Conservation (phyloP, 2,113 vertebrate genomes). For the Tringa solitaria region DNA sequence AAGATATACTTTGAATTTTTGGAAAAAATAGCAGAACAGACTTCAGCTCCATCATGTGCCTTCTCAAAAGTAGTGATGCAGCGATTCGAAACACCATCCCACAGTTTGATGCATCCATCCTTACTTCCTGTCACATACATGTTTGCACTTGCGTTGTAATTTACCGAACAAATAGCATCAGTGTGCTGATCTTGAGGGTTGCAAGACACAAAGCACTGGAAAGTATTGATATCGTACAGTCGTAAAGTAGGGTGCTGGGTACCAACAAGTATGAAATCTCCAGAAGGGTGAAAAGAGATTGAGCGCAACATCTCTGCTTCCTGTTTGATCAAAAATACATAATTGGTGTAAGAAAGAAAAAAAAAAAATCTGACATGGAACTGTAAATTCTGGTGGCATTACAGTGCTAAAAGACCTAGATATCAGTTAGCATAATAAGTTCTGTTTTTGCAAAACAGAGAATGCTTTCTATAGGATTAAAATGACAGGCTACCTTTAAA, state of each 20-base stretch:
- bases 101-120: constrained; percentile 97
- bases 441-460: background rate
- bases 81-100: constrained; percentile 97
- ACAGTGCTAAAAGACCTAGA: accelerated
- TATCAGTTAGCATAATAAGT: background rate
- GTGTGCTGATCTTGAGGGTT: constrained; percentile 97
- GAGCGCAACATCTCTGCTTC: constrained; percentile 97
- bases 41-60: constrained; percentile 93
- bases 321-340: constrained; percentile 62
- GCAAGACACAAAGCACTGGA: constrained; percentile 97
- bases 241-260: constrained; percentile 96
- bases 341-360: background rate
- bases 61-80: constrained; percentile 96
- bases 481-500: background rate
- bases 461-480: background rate
- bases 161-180: constrained; percentile 92
- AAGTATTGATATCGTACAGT: constrained; percentile 96
- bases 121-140: constrained; percentile 96
- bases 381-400: background rate
- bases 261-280: constrained; percentile 94
- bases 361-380: background rate
- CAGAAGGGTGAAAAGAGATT: constrained; percentile 96
- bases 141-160: constrained; percentile 92
- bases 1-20: constrained; percentile 98
- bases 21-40: constrained; percentile 96